phyloP scores from a whole-genome alignment of 1,140 invertebrate species.

The Philaenus spumarius region DNA sequence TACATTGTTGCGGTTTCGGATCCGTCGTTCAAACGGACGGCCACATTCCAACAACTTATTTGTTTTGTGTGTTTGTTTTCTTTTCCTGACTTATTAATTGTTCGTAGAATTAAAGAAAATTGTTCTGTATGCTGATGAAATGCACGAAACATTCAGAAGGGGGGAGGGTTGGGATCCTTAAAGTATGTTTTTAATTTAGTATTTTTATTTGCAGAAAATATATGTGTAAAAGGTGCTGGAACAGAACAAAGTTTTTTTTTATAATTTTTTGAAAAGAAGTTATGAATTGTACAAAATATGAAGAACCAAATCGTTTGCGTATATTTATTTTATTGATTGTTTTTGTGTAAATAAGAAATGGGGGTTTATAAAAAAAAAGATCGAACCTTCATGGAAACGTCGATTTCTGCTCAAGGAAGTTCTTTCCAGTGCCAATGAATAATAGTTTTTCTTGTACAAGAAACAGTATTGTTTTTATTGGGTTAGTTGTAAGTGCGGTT shows the following conservation, averaged over 20 bases:
- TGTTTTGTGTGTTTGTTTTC: constrained; percentile 13
- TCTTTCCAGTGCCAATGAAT: constrained; percentile 25
- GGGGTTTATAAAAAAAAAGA: neutral
- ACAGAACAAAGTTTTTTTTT: neutral
- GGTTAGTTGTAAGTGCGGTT: constrained; percentile 16
- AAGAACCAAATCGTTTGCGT: neutral
- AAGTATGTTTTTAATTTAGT: neutral
- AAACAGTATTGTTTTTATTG: constrained; percentile 18
- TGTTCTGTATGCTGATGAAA: constrained; percentile 30
- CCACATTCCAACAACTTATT: constrained; percentile 26
- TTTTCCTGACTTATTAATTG: constrained; percentile 18
- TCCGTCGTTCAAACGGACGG: constrained; percentile 1
- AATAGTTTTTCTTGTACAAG: constrained; percentile 10
- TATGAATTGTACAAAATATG: neutral
- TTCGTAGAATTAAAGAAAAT: constrained; percentile 24
- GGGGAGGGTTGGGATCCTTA: constrained; percentile 27
- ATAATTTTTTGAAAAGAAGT: neutral
- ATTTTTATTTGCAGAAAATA: constrained; percentile 12
- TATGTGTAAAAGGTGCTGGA: neutral
- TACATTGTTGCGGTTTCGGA: neutral
- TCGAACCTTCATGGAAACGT: neutral
- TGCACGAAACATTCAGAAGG: constrained; percentile 33
- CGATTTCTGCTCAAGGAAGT: constrained; percentile 1
- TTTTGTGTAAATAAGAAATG: neutral
- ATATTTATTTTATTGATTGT: neutral